phyloP scores from a whole-genome alignment of 2,113 vertebrate genomes.

The Limanda limanda region DNA sequence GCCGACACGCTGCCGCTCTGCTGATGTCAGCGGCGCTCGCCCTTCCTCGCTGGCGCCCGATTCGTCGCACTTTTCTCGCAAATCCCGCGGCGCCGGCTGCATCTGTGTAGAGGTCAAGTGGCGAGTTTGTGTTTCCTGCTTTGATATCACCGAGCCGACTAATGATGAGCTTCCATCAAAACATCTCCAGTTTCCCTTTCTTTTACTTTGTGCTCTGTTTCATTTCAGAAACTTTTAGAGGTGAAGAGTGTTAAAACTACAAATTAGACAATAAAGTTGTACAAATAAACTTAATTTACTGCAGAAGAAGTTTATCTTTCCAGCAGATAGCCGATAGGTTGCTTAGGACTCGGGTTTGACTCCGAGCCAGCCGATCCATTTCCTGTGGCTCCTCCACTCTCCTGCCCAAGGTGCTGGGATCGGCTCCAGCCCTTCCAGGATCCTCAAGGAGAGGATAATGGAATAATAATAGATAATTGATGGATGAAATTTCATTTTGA shows the following conservation, averaged over 20 bases:
- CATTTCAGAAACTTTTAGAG: too few relatives aligned
- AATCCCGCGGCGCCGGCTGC: not conserved
- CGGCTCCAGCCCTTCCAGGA: not conserved
- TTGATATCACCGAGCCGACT: not conserved
- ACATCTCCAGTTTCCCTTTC: too few relatives aligned
- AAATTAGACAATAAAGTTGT: too few relatives aligned
- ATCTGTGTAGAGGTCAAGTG: not conserved
- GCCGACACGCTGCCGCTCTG: conserved; percentile 22
- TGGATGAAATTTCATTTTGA: too few relatives aligned
- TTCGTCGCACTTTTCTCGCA: conserved; percentile 20
- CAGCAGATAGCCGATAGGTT: too few relatives aligned
- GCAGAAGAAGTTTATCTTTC: too few relatives aligned
- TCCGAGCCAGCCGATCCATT: not conserved
- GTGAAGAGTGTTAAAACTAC: too few relatives aligned
- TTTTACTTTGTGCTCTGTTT: too few relatives aligned
- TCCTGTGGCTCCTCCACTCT: not conserved
- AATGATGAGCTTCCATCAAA: not conserved
- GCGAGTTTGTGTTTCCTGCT: not conserved
- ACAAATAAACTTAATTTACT: too few relatives aligned
- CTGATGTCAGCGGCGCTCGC: conserved; percentile 40
- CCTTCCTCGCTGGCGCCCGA: conserved; percentile 29
- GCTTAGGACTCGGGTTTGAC: not conserved
- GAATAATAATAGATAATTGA: not conserved
- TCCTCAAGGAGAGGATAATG: not conserved
- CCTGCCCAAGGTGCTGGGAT: not conserved